Percentiles rank a stretch among this genome's conserved stretches.
Evolutionary conservation across 30 jellyfish, hydroid and myxozoan species (phyloP).

Genomic region (Nemopilema nomurai): DNA sequence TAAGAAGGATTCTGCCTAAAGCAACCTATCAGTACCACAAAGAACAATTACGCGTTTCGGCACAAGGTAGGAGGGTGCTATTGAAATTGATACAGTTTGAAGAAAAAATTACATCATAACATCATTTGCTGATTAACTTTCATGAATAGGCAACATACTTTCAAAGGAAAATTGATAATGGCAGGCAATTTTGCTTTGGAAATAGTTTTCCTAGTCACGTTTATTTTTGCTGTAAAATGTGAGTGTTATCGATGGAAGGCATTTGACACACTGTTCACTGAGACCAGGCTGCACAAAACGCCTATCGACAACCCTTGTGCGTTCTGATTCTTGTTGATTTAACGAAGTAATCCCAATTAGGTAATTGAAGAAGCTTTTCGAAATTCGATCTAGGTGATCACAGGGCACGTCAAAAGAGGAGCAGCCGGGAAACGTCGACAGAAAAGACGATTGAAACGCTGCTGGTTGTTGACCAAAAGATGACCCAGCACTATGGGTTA

Average conservation of each 20-base stretch:
- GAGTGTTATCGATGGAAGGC: too few relatives aligned
- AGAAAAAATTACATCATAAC: not conserved
- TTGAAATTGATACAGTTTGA: not conserved
- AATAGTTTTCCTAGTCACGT: too few relatives aligned
- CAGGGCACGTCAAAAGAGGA: slow-evolving; percentile 22
- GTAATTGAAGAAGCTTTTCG: too few relatives aligned
- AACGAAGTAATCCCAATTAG: not conserved
- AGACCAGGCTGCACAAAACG: too few relatives aligned
- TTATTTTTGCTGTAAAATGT: too few relatives aligned
- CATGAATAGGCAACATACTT: too few relatives aligned
- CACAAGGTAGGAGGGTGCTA: not conserved
- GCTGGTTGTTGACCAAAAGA: slow-evolving; percentile 86
- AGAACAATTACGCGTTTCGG: not conserved
- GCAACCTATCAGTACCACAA: not conserved
- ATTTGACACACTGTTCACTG: too few relatives aligned
- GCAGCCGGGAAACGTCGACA: slow-evolving; percentile 26
- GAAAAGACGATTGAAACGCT: slow-evolving; percentile 89
- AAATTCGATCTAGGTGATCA: not conserved
- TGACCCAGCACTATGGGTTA: slow-evolving; percentile 87
- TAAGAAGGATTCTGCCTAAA: not conserved
- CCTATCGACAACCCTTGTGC: too few relatives aligned
- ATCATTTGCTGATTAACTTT: not conserved
- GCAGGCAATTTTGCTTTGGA: too few relatives aligned
- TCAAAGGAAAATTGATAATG: too few relatives aligned
- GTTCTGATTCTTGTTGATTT: not conserved